Conservation (phyloP, 2,113 vertebrate genomes). For the Theristicus caerulescens region DNA sequence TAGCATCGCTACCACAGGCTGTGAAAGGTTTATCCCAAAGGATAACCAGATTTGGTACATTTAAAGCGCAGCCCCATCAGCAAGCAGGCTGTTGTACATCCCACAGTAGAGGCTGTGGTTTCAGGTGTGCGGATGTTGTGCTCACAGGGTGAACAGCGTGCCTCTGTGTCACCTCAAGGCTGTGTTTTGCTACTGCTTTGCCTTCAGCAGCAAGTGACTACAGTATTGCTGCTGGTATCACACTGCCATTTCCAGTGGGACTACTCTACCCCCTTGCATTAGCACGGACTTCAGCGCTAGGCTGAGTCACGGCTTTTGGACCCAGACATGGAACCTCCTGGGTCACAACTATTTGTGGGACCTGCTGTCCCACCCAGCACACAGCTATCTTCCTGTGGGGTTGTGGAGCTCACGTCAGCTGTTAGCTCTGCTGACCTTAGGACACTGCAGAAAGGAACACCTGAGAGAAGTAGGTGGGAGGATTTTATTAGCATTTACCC, state of each 20-base stretch:
- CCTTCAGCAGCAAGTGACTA: neutral
- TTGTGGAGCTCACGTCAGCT: neutral
- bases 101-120: neutral
- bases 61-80: neutral
- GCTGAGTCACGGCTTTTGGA: neutral
- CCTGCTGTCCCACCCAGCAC: neutral
- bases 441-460: neutral
- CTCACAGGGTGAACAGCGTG: neutral
- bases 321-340: neutral
- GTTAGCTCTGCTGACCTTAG: neutral
- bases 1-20: neutral
- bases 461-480: neutral
- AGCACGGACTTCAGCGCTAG: accelerated
- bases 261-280: neutral
- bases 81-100: too few species aligned
- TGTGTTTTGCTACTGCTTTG: neutral
- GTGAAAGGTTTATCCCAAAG: neutral
- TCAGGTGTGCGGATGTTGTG: neutral
- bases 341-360: neutral
- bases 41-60: neutral
- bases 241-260: neutral
- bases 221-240: neutral
- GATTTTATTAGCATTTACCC: neutral
- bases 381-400: neutral
- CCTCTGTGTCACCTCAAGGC: neutral